Conservation (phyloP, 2,113 vertebrate species). For the Notothenia coriiceps region DNA sequence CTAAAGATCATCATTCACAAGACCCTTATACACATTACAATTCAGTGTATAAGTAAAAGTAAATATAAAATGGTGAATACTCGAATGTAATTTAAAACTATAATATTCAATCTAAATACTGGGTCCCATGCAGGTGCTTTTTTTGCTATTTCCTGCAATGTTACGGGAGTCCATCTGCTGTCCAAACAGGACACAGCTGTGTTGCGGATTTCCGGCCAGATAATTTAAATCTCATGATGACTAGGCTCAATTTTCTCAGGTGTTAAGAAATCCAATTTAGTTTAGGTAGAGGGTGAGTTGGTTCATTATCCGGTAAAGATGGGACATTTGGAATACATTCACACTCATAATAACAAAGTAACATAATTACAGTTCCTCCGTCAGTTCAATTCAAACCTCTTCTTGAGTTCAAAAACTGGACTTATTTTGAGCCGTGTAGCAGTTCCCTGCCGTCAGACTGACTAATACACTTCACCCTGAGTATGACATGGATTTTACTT, state of each 20-base stretch:
- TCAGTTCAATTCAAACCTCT: slow-evolving; percentile 27
- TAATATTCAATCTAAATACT: not conserved
- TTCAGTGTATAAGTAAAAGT: not conserved
- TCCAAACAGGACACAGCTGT: slow-evolving; percentile 38
- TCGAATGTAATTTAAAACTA: not conserved
- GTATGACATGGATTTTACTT: slow-evolving; percentile 42
- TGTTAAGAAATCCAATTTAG: slow-evolving; percentile 31
- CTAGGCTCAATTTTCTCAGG: slow-evolving; percentile 21
- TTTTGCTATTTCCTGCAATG: not conserved
- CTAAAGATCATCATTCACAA: not conserved
- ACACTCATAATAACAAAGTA: slow-evolving; percentile 16
- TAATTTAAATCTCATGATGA: slow-evolving; percentile 41
- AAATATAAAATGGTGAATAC: too few relatives aligned
- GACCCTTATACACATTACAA: not conserved
- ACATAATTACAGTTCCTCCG: slow-evolving; percentile 33
- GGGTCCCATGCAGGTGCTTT: slow-evolving; percentile 15
- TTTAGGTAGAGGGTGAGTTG: not conserved
- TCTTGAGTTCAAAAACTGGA: slow-evolving; percentile 25
- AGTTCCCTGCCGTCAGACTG: slow-evolving; percentile 26
- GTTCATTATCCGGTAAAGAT: not conserved
- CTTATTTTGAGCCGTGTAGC: slow-evolving; percentile 36
- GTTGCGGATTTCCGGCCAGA: slow-evolving; percentile 6
- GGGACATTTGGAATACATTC: not conserved
- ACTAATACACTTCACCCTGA: slow-evolving; percentile 35
- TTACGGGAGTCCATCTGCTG: slow-evolving; percentile 30